Conservation (phyloP, 1,140 invertebrate species). For the Hyles euphorbiae region DNA sequence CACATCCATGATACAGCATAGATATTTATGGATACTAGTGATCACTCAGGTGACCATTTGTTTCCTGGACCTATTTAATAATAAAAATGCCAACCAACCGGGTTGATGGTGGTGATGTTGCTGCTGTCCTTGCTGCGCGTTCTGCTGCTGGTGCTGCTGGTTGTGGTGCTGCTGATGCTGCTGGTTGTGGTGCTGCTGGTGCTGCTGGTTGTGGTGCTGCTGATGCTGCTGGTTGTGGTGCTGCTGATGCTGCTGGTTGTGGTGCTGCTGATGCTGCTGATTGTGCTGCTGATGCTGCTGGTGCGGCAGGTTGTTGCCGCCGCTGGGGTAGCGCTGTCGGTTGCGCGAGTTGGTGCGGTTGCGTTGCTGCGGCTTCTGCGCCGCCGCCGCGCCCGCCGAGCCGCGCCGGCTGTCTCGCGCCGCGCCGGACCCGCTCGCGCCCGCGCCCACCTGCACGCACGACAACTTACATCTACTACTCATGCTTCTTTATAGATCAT, state of each 20-base stretch:
- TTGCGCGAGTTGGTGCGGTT: slow-evolving; percentile 49
- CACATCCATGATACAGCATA: too few species aligned
- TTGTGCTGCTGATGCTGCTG: slow-evolving; percentile 64
- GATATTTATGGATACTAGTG: neutral
- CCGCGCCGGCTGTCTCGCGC: slow-evolving; percentile 51
- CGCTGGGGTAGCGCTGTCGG: slow-evolving; percentile 56
- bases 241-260: slow-evolving; percentile 43
- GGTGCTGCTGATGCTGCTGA: slow-evolving; percentile 49
- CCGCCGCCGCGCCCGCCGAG: slow-evolving; percentile 22
- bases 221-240: slow-evolving; percentile 32
- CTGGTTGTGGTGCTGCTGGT: slow-evolving; percentile 44
- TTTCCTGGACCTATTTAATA: neutral
- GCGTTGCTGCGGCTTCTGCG: slow-evolving; percentile 26
- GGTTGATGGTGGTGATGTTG: slow-evolving; percentile 36
- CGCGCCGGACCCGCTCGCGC: slow-evolving; percentile 33
- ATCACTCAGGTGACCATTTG: neutral
- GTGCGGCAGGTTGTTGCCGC: slow-evolving; percentile 48
- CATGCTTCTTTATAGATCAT: too few species aligned
- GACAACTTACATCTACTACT: neutral
- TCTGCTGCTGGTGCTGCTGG: slow-evolving; percentile 43
- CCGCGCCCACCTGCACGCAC: slow-evolving; percentile 32
- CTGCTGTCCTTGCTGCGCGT: slow-evolving; percentile 19
- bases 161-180: slow-evolving; percentile 45
- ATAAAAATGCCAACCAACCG: slow-evolving; percentile 18
- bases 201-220: slow-evolving; percentile 60